Base-by-base conservation (phyloP, 2,797 vertebrate genomes). In the Acipenser ruthenus region DNA sequence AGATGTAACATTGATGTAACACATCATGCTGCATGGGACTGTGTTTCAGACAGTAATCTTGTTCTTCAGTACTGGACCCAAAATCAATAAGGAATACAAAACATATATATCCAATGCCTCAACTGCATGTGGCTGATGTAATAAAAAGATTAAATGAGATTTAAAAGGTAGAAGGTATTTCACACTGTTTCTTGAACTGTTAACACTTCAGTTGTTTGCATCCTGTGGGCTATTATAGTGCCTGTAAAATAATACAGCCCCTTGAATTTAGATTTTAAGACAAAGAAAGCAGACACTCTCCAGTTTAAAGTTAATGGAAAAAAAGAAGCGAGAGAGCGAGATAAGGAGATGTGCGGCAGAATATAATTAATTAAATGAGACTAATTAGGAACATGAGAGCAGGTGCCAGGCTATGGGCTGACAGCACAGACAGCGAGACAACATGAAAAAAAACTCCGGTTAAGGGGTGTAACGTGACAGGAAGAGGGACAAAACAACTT, bases 341-440 rank as follows among this genome's bases (percentile, higher is more conserved):
- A 83, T 78, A 78, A 82, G 81, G 77, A 81, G 86, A 86, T 83
- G 82, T 81, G 83, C 83, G 79, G 87, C 80, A 73, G 86, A 86
- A 90, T 91, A 89, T 91, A 89, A 90, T 92, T 90, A 92, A 92
- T 90, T 87, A 91, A 92, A 91, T 85, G 79, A 84, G 86, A 89
- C 89, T 93, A 93, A 93, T 93, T 92, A 91, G 89, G 86, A 91
- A 90, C 83, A 86, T 83, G 87, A 90, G 89, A 91, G 88, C 90
- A 91, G 90, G 88, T 93, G 91, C 90, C 85, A 87, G 80, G 85
- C 87, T 87, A 86, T 76, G 84, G 82, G 85, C 83, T 92, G 91
- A 93, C 88, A 88, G 86, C 82, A 78, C 79, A 83, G 86, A 90
- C 87, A 88, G 84, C 80, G 78, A 88, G 85, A 88, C 83, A 87